A percentile compares a stretch with the other conserved stretches of the same genome.
Evolutionary conservation across 2,113 vertebrate genomes (phyloP).

Genomic region (Aegotheles bennettii): DNA sequence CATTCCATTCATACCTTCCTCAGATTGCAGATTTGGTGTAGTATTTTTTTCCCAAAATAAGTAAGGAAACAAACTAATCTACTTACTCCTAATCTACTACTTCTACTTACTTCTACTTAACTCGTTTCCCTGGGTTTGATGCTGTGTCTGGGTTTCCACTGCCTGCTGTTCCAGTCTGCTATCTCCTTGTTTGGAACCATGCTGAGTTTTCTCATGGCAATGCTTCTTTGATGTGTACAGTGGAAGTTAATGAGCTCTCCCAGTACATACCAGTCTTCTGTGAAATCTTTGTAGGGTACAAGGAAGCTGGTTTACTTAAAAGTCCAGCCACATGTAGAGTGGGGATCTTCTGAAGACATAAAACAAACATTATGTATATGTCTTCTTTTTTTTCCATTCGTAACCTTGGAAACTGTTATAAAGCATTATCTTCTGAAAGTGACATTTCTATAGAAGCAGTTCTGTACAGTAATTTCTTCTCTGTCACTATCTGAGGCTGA

Average conservation of each 20-base stretch:
- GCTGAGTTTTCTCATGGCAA: not conserved
- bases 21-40: not conserved
- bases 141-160: not conserved
- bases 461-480: conserved; percentile 4
- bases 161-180: not conserved
- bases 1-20: not conserved
- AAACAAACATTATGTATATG: conserved; percentile 29
- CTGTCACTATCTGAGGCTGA: conserved; percentile 16
- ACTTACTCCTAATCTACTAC: not conserved
- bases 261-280: not conserved
- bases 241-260: conserved; percentile 34
- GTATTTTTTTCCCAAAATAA: not conserved
- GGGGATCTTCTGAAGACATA: conserved; percentile 5
- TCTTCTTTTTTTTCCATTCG: not conserved
- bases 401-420: conserved; percentile 51
- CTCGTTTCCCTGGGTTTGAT: not conserved
- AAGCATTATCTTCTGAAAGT: conserved; percentile 26
- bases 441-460: not conserved
- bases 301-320: conserved; percentile 1
- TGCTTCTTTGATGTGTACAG: not conserved
- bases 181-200: not conserved
- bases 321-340: conserved; percentile 5
- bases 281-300: not conserved
- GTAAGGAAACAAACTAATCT: not conserved
- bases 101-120: too few relatives aligned